Conservation (phyloP, 1,140 invertebrate species). For the Acyrthosiphon pisum region DNA sequence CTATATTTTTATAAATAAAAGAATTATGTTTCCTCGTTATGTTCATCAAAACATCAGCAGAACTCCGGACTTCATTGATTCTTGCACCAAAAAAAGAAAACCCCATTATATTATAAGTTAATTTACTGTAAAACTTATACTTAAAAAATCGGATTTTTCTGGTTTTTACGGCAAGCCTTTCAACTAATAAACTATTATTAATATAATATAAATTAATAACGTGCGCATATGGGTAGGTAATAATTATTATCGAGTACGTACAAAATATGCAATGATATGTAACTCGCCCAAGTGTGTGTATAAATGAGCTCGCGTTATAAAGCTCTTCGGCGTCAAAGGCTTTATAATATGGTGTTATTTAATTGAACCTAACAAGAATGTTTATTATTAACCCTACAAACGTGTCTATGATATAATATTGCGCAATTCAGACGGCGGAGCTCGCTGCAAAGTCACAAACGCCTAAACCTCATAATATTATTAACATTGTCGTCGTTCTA, state of each 20-base stretch:
- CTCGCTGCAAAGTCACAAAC: background rate
- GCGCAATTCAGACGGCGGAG: background rate
- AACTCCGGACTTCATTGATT: background rate
- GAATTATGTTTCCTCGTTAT: too few relatives aligned
- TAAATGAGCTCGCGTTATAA: background rate
- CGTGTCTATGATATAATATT: background rate
- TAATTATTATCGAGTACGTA: background rate
- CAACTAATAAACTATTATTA: background rate
- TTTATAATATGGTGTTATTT: background rate
- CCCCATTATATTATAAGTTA: too few relatives aligned
- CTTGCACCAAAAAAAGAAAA: background rate
- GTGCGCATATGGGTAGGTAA: too few relatives aligned
- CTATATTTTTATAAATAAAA: too few relatives aligned
- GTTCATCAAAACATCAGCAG: too few relatives aligned
- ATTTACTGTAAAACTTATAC: too few relatives aligned
- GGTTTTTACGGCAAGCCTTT: background rate
- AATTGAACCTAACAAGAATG: background rate
- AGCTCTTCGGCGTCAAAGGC: background rate
- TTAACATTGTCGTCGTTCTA: background rate
- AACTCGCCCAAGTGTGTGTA: background rate
- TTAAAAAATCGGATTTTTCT: too few relatives aligned
- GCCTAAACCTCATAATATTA: background rate
- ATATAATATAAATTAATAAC: background rate
- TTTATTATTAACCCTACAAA: background rate
- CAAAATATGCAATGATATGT: background rate